Base-by-base conservation (phyloP, 1,140 invertebrate genomes). In the Sarcophaga bullata region DNA sequence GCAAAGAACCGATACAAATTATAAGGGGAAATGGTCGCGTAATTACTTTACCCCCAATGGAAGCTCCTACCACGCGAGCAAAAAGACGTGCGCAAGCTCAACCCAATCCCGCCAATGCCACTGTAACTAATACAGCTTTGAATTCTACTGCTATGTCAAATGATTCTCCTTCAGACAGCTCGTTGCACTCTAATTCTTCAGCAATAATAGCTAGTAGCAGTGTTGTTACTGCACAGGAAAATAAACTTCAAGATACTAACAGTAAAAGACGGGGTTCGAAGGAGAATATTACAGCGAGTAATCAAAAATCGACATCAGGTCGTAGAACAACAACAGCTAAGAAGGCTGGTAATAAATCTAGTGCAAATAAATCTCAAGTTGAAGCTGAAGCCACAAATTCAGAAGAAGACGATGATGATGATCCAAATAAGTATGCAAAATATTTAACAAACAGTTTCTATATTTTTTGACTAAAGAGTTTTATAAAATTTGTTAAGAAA, bases 341-440 rank as follows among this genome's bases (percentile, higher is more conserved):
- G 54, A 81, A 81, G 19, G 37, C 10, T 47, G 50, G 54, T 8
- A 46, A 7, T 10, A 83, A 78, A 81, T 46, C 58, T 46, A 11
- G 82, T 72, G 68, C 75, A 0, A 85, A 81, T 37, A 84, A 85
- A 17, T 50, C 54, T 54, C 82, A 82, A 75, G 92, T 94, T 81
- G 91, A 92, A 25, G 93, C 93, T 85, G 92, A 91, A 0, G 94
- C 93, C 90, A 94, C 92, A 78, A 93, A 93, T 87, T 92, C 92
- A 86, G 94, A 93, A 91, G 94, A 93, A 91, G 93, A 95, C 87
- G 94, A 95, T 13, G 96, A 98, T 91, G 97, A 98, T 91, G 97
- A 98, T 93, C 97, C 97, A 6, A 94, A 97, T 50, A 90, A 89
- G 89, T 90, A 84, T 76, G 82, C 47, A 15, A 49, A 52, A 80